Evolutionary conservation across 2,113 vertebrate species (phyloP).

Genomic region (Zosterops hypoxanthus): DNA sequence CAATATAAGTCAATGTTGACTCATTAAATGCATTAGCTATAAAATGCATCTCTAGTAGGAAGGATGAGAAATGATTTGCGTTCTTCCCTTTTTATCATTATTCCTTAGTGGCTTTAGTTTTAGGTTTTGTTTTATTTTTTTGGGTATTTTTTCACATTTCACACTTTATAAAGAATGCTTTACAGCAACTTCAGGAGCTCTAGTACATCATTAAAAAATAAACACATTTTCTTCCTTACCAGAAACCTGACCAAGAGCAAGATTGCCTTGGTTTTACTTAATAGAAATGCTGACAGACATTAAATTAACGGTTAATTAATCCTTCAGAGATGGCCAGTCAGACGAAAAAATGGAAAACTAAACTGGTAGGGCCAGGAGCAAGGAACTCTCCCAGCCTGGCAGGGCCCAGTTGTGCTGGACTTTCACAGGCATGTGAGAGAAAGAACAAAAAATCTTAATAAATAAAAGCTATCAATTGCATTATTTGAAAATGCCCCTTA

Average conservation of each 20-base stretch:
- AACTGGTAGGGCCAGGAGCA: background rate
- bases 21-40: slow-evolving; percentile 64
- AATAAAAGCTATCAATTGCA: background rate
- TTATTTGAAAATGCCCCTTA: background rate
- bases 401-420: background rate
- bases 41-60: slow-evolving; percentile 39
- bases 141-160: background rate
- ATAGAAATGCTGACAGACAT: background rate
- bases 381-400: background rate
- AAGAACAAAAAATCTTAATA: background rate
- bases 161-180: slow-evolving; percentile 32
- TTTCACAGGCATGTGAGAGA: background rate
- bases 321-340: background rate
- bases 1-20: slow-evolving; percentile 65
- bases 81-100: slow-evolving; percentile 47
- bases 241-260: slow-evolving; percentile 47
- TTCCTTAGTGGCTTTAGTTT: slow-evolving; percentile 32
- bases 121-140: slow-evolving; percentile 41
- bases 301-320: slow-evolving; percentile 56
- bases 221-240: slow-evolving; percentile 16
- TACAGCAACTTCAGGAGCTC: background rate
- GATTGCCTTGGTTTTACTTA: slow-evolving; percentile 14
- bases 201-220: slow-evolving; percentile 7
- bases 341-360: background rate
- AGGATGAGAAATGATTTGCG: slow-evolving; percentile 34